Conservation (phyloP, 2,888 invertebrate species). For the Ryuthela nishihirai region DNA sequence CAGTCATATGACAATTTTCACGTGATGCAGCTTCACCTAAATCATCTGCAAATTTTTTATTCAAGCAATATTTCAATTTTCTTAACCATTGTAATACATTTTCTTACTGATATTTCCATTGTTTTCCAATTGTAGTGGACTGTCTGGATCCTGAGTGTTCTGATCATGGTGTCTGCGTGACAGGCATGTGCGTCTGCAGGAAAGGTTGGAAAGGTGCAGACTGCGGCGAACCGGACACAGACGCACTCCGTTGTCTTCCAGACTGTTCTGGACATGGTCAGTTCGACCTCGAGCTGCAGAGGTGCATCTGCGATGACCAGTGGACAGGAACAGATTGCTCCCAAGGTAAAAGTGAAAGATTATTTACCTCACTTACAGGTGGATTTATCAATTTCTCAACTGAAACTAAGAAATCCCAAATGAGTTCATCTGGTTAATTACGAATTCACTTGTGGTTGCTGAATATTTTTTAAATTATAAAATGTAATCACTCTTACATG, state of each 20-base stretch:
- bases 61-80: too few species aligned
- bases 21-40: too few species aligned
- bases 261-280: conserved; percentile 93
- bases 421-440: too few species aligned
- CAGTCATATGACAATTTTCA: too few species aligned
- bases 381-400: too few species aligned
- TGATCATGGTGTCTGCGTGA: conserved; percentile 87
- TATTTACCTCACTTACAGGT: too few species aligned
- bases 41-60: too few species aligned
- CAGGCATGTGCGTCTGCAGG: conserved; percentile 48
- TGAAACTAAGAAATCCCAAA: too few species aligned
- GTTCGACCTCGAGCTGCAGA: conserved; percentile 83
- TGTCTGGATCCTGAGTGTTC: conserved; percentile 90
- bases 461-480: too few species aligned
- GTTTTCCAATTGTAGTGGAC: conserved; percentile 62
- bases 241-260: conserved; percentile 55
- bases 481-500: too few species aligned
- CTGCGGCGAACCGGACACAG: conserved; percentile 51
- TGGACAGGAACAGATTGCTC: conserved; percentile 94
- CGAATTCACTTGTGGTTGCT: too few species aligned
- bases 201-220: conserved; percentile 86
- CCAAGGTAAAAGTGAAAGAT: conserved; percentile 67
- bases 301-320: conserved; percentile 87
- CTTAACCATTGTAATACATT: too few species aligned
- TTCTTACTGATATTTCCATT: neutral